A percentile compares a stretch with the other conserved stretches of the same genome.
These are phyloP conservation scores for Sceloporus tristichus DNA, from an alignment of 2,113 vertebrate genomes.

Conservation along the genomic window DNA sequence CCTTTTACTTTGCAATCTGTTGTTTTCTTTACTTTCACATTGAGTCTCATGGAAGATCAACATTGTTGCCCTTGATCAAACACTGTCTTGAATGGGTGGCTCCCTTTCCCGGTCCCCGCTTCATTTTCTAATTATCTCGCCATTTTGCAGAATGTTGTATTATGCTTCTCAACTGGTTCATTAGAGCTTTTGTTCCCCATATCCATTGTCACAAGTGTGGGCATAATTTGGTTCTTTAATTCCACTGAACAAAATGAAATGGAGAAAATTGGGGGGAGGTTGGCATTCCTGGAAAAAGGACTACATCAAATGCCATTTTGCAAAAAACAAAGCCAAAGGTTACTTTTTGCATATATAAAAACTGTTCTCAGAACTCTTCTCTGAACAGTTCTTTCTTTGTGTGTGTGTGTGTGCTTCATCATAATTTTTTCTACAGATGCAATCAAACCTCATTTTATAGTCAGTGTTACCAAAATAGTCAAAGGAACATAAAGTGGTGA, in stretches of 20 bases:
- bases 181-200: conserved; percentile 32
- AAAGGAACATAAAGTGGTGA: too few species aligned
- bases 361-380: conserved; percentile 1
- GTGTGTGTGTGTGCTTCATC: too few species aligned
- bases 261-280: conserved; percentile 21
- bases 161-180: neutral
- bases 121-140: conserved; percentile 58
- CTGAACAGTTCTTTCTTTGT: too few species aligned
- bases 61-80: conserved; percentile 55
- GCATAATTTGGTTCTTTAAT: conserved; percentile 10
- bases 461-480: too few species aligned
- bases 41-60: conserved; percentile 60
- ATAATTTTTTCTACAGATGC: neutral
- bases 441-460: neutral
- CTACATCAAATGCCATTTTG: neutral
- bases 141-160: conserved; percentile 7
- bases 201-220: conserved; percentile 4
- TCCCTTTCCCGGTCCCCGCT: conserved; percentile 16
- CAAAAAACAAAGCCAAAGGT: conserved; percentile 28
- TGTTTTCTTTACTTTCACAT: conserved; percentile 53
- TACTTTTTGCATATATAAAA: conserved; percentile 7
- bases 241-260: conserved; percentile 36
- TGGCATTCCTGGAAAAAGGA: neutral
- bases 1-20: conserved; percentile 48
- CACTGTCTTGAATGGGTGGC: accelerated